phyloP scores from a whole-genome alignment of 2,888 invertebrate species.

The Lasiommata megera region DNA sequence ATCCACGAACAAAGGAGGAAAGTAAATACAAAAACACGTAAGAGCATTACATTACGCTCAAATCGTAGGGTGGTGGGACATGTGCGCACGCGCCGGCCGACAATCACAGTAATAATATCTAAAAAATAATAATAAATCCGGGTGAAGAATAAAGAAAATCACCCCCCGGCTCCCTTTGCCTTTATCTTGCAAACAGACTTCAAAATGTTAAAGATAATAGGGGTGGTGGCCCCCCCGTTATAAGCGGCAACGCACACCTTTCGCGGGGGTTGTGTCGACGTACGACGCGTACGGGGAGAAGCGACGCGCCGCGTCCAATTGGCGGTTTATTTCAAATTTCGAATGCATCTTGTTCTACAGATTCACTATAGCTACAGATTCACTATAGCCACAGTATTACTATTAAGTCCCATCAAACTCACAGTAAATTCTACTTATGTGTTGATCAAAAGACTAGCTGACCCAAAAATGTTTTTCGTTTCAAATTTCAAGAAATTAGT shows the following conservation, averaged over 20 bases:
- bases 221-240: slow-evolving; percentile 64
- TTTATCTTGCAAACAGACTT: slow-evolving; percentile 81
- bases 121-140: slow-evolving; percentile 82
- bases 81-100: slow-evolving; percentile 75
- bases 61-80: slow-evolving; percentile 66
- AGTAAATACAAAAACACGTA: slow-evolving; percentile 60
- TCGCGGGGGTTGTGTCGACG: slow-evolving; percentile 59
- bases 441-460: too few relatives aligned
- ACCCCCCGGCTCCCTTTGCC: slow-evolving; percentile 76
- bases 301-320: slow-evolving; percentile 52
- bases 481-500: too few relatives aligned
- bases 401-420: too few relatives aligned
- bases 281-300: slow-evolving; percentile 43
- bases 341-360: slow-evolving; percentile 40
- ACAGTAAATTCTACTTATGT: too few relatives aligned
- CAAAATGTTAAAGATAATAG: slow-evolving; percentile 80
- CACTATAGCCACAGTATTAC: too few relatives aligned
- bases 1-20: slow-evolving; percentile 67
- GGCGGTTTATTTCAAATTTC: slow-evolving; percentile 74
- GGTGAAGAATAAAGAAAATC: slow-evolving; percentile 81
- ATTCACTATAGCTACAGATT: slow-evolving; percentile 5
- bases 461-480: too few relatives aligned
- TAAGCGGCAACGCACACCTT: slow-evolving; percentile 64
- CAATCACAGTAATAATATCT: slow-evolving; percentile 80
- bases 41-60: slow-evolving; percentile 65